Evolutionary conservation across 2,797 vertebrate species (phyloP).

Genomic region (Alosa sapidissima): DNA sequence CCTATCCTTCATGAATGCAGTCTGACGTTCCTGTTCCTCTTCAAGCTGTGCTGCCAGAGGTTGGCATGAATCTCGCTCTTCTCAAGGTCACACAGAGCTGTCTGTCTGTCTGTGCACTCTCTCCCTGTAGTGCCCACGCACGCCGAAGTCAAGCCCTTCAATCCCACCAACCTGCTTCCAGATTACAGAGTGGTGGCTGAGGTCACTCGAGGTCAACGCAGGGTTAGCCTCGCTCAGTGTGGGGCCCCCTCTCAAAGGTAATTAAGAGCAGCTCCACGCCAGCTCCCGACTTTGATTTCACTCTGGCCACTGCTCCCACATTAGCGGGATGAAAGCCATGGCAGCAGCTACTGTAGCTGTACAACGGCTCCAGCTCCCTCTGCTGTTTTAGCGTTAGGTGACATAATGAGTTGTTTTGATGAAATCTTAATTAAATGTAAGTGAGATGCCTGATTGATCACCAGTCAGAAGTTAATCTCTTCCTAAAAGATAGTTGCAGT

Average conservation of each 20-base stretch:
- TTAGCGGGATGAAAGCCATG: neutral
- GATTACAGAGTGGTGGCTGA: neutral
- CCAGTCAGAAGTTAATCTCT: neutral
- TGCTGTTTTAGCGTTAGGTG: neutral
- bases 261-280: neutral
- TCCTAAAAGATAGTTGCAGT: neutral
- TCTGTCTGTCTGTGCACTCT: neutral
- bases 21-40: neutral
- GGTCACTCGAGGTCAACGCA: neutral
- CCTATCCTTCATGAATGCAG: neutral
- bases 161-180: neutral
- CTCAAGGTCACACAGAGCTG: conserved; percentile 14
- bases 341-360: neutral
- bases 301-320: neutral
- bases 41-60: neutral
- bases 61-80: neutral
- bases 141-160: neutral
- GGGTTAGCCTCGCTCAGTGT: neutral
- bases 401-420: neutral
- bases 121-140: neutral
- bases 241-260: conserved; percentile 1
- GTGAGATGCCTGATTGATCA: neutral
- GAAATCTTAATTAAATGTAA: neutral
- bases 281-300: neutral
- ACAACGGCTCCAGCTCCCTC: neutral